Evolutionary conservation across 1,140 invertebrate genomes (phyloP).

Genomic region (Drosophila nebulosa): DNA sequence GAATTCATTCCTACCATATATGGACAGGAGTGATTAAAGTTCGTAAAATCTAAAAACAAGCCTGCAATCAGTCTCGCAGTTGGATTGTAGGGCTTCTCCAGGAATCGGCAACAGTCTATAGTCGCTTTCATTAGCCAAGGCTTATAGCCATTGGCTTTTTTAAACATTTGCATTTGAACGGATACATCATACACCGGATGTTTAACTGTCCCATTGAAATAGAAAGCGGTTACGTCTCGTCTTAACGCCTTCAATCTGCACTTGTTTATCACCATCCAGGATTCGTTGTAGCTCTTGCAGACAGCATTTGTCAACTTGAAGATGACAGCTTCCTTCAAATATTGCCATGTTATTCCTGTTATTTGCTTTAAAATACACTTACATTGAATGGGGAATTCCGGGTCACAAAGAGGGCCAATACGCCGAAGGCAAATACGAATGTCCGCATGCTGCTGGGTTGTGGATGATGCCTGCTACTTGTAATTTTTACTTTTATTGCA

Average conservation of each 20-base stretch:
- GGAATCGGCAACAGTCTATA: background rate
- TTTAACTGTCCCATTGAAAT: background rate
- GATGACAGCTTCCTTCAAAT: background rate
- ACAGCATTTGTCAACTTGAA: background rate
- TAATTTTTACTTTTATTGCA: too few species aligned
- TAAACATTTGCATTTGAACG: background rate
- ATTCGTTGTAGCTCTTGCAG: background rate
- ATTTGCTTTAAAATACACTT: too few species aligned
- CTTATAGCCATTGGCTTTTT: background rate
- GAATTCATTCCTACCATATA: background rate
- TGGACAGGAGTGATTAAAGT: constrained; percentile 2
- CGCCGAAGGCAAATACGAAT: too few species aligned
- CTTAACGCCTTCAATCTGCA: background rate
- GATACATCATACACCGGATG: background rate
- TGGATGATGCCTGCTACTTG: too few species aligned
- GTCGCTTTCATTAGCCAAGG: background rate
- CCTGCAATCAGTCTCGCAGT: background rate
- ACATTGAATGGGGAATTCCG: too few species aligned
- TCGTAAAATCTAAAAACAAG: background rate
- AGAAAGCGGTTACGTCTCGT: background rate
- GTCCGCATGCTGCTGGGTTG: too few species aligned
- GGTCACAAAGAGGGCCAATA: too few species aligned
- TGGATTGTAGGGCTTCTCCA: background rate
- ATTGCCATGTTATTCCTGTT: too few species aligned
- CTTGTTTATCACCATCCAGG: background rate